Percentiles rank a stretch among this genome's conserved stretches.
These are phyloP conservation scores for Zaprionus capensis DNA, from an alignment of 1,140 invertebrate species.

Conservation along the genomic window DNA sequence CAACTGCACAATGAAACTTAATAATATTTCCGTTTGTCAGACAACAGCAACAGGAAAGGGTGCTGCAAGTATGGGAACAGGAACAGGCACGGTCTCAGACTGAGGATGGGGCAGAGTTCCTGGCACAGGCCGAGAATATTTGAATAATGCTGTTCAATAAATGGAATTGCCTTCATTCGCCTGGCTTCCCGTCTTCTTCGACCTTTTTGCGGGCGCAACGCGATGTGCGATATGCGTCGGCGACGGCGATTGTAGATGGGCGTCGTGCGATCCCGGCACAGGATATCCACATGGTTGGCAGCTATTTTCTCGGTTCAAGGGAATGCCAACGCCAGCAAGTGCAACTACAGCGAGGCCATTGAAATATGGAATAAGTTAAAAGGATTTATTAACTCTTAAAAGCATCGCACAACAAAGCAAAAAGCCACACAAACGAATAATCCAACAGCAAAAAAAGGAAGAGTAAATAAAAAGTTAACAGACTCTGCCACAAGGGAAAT, in stretches of 20 bases:
- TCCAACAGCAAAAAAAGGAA: conserved; percentile 9
- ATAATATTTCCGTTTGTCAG: conserved; percentile 63
- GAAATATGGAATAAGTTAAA: conserved; percentile 81
- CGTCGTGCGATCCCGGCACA: conserved; percentile 32
- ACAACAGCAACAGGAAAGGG: background rate
- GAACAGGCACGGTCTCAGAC: background rate
- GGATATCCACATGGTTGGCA: conserved; percentile 60
- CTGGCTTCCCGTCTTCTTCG: conserved; percentile 45
- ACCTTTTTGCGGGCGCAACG: conserved; percentile 33
- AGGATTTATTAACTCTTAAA: conserved; percentile 83
- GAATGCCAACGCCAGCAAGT: conserved; percentile 30
- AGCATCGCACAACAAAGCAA: conserved; percentile 74
- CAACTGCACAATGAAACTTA: conserved; percentile 61
- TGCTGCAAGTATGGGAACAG: background rate
- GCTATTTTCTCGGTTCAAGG: conserved; percentile 55
- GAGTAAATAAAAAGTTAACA: conserved; percentile 32
- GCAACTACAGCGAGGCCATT: conserved; percentile 54
- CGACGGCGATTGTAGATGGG: background rate
- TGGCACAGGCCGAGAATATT: conserved; percentile 47
- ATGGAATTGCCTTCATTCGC: conserved; percentile 74
- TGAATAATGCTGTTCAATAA: conserved; percentile 78
- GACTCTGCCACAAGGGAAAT: conserved; percentile 21
- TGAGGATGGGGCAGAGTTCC: background rate
- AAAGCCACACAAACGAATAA: conserved; percentile 51
- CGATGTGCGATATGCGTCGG: conserved; percentile 6